A percentile compares a stretch with the other conserved stretches of the same genome.
Conservation (phyloP, 2,113 vertebrate genomes). For the Mesoclemmys tuberculata region DNA sequence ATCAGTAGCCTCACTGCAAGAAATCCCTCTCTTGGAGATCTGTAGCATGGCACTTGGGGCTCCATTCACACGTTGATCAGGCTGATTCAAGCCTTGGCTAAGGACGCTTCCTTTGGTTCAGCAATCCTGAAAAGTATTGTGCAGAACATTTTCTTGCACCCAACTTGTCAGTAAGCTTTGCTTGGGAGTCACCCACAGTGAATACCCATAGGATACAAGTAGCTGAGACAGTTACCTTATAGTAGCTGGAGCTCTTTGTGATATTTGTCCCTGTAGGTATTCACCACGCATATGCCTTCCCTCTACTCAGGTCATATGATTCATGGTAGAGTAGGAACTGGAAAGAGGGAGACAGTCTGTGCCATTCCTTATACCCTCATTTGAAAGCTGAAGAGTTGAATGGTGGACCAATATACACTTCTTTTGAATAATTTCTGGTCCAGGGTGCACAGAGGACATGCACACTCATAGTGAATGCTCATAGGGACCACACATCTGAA, state of each 20-base stretch:
- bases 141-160: background rate
- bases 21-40: background rate
- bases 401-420: background rate
- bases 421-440: background rate
- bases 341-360: background rate
- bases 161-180: background rate
- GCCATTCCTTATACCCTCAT: background rate
- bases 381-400: background rate
- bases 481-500: background rate
- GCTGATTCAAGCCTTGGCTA: background rate
- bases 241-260: background rate
- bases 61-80: background rate
- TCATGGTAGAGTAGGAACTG: background rate
- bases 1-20: too few relatives aligned
- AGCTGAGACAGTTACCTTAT: background rate
- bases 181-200: too few relatives aligned
- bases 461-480: background rate
- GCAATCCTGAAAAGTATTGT: background rate
- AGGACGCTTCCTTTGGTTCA: background rate
- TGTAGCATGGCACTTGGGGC: background rate
- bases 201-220: background rate
- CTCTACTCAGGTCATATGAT: background rate
- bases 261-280: background rate
- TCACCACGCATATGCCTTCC: background rate
- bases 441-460: background rate